These are phyloP conservation scores for Rhopalosiphum padi DNA, from an alignment of 1,140 invertebrate genomes.

Conservation along the genomic window DNA sequence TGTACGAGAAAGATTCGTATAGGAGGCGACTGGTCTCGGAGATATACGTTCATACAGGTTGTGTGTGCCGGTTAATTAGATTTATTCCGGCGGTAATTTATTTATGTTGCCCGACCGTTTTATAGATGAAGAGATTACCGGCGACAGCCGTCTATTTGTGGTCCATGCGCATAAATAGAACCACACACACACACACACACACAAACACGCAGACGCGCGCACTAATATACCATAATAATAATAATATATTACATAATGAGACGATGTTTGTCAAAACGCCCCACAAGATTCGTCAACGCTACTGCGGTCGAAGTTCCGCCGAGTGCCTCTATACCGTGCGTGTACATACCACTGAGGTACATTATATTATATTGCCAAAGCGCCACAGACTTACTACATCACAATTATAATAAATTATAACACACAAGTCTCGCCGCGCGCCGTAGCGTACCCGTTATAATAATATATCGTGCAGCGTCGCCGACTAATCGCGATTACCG, in stretches of 20 bases:
- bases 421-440: too few species aligned
- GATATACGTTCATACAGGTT: background rate
- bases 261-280: slow-evolving; percentile 13
- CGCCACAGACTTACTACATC: background rate
- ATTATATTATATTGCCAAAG: background rate
- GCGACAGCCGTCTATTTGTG: slow-evolving; percentile 30
- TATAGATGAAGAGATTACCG: slow-evolving; percentile 47
- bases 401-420: too few species aligned
- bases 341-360: background rate
- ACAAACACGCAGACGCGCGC: background rate
- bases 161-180: slow-evolving; percentile 4
- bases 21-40: background rate
- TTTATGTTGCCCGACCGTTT: slow-evolving; percentile 32
- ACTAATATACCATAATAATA: background rate
- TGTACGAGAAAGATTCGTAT: background rate
- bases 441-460: too few species aligned
- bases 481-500: too few species aligned
- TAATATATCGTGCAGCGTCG: too few species aligned
- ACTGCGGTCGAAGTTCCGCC: background rate
- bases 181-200: background rate
- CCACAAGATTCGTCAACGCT: background rate
- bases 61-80: slow-evolving; percentile 35
- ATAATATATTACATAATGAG: slow-evolving; percentile 21
- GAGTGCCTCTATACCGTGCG: background rate
- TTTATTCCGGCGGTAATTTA: slow-evolving; percentile 45